Percentiles rank a stretch among this genome's conserved stretches.
phyloP scores from a whole-genome alignment of 2,797 vertebrate genomes.

The Sebastes aleutianus region DNA sequence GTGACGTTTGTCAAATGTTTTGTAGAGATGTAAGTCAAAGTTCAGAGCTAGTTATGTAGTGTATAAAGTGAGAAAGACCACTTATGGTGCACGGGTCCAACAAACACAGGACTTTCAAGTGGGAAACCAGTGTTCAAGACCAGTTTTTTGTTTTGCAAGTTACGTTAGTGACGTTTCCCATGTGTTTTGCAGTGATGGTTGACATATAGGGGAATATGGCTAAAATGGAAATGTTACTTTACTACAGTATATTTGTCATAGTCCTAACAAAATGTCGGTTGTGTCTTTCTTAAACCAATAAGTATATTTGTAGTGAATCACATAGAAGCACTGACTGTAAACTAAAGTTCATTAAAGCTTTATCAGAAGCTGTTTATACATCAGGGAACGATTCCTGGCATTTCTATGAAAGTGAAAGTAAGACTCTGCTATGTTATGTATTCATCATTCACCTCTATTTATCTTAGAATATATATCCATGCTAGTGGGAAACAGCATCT shows the following conservation, averaged over 20 bases:
- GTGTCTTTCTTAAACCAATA: not conserved
- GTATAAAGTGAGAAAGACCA: no score
- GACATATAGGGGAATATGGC: not conserved
- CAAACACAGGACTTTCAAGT: no score
- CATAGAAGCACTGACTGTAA: not conserved
- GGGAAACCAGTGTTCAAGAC: no score
- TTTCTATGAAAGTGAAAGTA: not conserved
- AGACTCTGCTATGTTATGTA: not conserved
- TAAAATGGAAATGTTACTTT: not conserved
- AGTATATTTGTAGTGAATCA: not conserved
- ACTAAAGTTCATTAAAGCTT: not conserved
- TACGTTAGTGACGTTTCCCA: not conserved
- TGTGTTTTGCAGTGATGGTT: no score
- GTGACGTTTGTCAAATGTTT: no score
- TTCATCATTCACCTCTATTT: not conserved
- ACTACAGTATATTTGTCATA: not conserved
- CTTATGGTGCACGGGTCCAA: no score
- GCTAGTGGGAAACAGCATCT: not conserved
- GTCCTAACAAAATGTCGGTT: not conserved
- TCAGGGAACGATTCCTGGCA: not conserved
- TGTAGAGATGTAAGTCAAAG: rapidly evolving
- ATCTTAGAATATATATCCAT: not conserved
- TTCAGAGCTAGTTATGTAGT: no score
- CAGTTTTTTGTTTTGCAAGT: no score
- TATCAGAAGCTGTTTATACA: not conserved